Conservation (phyloP, 2,888 invertebrate genomes). For the Oscheius sp. region DNA sequence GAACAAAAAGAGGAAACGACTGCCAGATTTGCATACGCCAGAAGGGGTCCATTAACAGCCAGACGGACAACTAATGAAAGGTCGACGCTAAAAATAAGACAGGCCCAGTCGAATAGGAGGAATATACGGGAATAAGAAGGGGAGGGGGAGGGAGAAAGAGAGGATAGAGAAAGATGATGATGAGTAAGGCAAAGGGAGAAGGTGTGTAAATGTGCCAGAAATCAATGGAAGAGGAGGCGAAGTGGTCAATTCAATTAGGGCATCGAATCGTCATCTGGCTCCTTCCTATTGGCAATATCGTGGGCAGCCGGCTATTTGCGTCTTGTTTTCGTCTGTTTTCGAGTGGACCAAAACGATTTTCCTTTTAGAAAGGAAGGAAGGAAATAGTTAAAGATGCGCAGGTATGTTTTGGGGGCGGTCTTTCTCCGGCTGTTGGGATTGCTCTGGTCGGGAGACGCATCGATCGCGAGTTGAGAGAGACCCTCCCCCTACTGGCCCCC, state of each 20-base stretch:
- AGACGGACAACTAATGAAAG: slow-evolving; percentile 6
- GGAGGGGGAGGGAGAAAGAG: too few relatives aligned
- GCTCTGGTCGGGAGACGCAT: slow-evolving; percentile 13
- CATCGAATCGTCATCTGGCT: too few relatives aligned
- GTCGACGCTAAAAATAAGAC: slow-evolving; percentile 6
- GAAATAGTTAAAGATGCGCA: slow-evolving; percentile 30
- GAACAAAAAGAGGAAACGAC: neutral
- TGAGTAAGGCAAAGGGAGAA: neutral
- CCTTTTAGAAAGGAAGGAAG: neutral
- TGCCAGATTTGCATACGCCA: neutral
- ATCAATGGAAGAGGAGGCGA: slow-evolving; percentile 16
- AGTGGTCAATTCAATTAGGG: neutral
- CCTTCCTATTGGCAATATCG: neutral
- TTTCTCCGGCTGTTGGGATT: slow-evolving; percentile 12
- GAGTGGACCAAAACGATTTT: neutral
- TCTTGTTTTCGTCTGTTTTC: neutral
- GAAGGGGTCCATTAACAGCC: neutral
- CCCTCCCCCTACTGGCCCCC: slow-evolving; percentile 15
- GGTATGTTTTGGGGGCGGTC: slow-evolving; percentile 26
- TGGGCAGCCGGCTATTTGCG: neutral
- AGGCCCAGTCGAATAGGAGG: too few relatives aligned
- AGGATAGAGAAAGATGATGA: too few relatives aligned
- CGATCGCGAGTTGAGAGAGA: slow-evolving; percentile 27
- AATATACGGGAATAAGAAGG: too few relatives aligned
- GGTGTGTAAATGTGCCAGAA: slow-evolving; percentile 13